These are phyloP conservation scores for Sebastes vulpes DNA, from an alignment of 2,797 vertebrate species.

Conservation along the genomic window DNA sequence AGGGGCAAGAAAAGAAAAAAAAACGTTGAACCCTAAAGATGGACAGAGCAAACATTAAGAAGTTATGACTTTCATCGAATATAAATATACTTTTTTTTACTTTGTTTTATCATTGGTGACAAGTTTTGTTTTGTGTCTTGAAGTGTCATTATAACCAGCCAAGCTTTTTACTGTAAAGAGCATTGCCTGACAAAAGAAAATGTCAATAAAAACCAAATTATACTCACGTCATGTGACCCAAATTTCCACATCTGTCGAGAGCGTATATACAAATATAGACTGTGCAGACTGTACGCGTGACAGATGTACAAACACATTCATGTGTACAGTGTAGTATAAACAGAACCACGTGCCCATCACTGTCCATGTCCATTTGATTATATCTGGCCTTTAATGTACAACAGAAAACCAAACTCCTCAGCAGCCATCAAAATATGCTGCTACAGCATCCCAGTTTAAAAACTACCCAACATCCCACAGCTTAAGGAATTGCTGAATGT, in stretches of 20 bases:
- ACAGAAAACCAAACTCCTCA: neutral
- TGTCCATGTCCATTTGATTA: neutral
- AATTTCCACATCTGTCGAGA: neutral
- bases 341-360: neutral
- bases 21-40: neutral
- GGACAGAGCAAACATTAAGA: neutral
- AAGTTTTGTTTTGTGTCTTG: neutral
- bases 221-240: too few relatives aligned
- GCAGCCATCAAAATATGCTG: neutral
- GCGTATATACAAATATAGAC: neutral
- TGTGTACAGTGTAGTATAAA: neutral
- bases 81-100: neutral
- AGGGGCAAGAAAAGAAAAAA: neutral
- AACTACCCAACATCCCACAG: neutral
- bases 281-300: neutral
- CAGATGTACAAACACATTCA: neutral
- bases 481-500: neutral
- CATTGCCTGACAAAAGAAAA: neutral
- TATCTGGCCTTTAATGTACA: neutral
- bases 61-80: neutral
- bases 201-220: neutral
- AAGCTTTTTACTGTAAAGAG: neutral
- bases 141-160: neutral
- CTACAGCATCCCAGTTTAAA: neutral
- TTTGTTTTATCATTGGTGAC: neutral